A percentile compares a stretch with the other conserved stretches of the same genome.
These are phyloP conservation scores for Dendroctonus valens DNA, from an alignment of 1,140 invertebrate species.

Conservation along the genomic window DNA sequence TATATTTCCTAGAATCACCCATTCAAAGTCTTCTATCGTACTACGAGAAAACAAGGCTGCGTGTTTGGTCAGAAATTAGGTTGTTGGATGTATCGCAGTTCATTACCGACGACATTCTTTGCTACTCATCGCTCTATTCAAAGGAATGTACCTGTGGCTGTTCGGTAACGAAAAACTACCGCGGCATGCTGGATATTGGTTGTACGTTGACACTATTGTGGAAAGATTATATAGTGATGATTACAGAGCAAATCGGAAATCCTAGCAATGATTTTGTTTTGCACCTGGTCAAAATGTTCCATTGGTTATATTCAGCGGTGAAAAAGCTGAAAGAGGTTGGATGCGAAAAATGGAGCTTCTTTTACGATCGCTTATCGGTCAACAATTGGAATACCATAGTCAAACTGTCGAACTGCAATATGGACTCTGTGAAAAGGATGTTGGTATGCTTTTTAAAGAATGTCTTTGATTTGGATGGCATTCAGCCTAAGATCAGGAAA, in stretches of 20 bases:
- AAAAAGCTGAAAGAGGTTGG: slow-evolving; percentile 9
- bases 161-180: slow-evolving; percentile 5
- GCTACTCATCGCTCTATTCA: not conserved
- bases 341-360: slow-evolving; percentile 12
- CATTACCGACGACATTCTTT: slow-evolving; percentile 1
- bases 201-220: slow-evolving; percentile 3
- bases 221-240: slow-evolving; percentile 2
- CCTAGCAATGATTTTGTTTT: slow-evolving; percentile 4
- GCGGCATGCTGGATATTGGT: not conserved
- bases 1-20: too few relatives aligned
- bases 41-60: too few relatives aligned
- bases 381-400: slow-evolving; percentile 17
- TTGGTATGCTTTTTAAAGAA: slow-evolving; percentile 8
- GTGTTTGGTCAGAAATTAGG: too few relatives aligned
- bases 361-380: slow-evolving; percentile 2
- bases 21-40: too few relatives aligned
- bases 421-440: not conserved
- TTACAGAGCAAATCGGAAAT: too few relatives aligned
- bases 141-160: slow-evolving; percentile 9
- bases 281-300: not conserved
- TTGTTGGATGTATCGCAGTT: not conserved
- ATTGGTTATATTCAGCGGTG: slow-evolving; percentile 4
- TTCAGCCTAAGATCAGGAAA: not conserved
- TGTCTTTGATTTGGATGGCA: slow-evolving; percentile 14
- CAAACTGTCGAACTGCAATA: slow-evolving; percentile 5